Conservation (phyloP, 2,888 invertebrate genomes). For the Synanthedon andrenaeformis region DNA sequence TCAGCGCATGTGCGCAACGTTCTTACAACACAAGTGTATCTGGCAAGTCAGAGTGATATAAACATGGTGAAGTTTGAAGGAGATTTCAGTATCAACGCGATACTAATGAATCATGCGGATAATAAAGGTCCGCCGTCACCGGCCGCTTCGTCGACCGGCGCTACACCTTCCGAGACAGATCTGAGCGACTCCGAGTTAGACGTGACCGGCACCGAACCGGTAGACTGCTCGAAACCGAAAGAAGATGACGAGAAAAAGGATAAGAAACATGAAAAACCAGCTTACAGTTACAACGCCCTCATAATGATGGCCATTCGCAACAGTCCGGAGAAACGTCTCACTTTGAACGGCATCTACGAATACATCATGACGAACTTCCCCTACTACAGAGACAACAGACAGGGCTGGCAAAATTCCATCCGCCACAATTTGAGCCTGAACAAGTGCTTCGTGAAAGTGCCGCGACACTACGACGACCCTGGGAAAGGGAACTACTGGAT, state of each 20-base stretch:
- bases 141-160: conserved; percentile 45
- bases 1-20: conserved; percentile 38
- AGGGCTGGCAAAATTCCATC: conserved; percentile 97
- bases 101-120: conserved; percentile 73
- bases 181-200: conserved; percentile 79
- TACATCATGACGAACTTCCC: conserved; percentile 95
- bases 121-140: conserved; percentile 54
- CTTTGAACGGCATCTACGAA: conserved; percentile 91
- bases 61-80: conserved; percentile 72
- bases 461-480: conserved; percentile 93
- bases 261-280: conserved; percentile 84
- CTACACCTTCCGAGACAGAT: conserved; percentile 49
- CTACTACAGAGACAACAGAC: conserved; percentile 92
- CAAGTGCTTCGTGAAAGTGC: conserved; percentile 94
- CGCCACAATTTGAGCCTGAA: conserved; percentile 92
- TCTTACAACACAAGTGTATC: conserved; percentile 15
- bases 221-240: conserved; percentile 75
- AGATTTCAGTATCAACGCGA: conserved; percentile 85
- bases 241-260: conserved; percentile 42
- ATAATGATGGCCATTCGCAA: conserved; percentile 96
- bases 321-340: conserved; percentile 86
- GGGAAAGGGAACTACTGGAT: conserved; percentile 98
- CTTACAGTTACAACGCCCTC: conserved; percentile 93
- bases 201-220: conserved; percentile 81
- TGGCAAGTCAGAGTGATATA: conserved; percentile 26